Percentiles rank a stretch among this genome's conserved stretches.
These are phyloP conservation scores for Actinemys pallida DNA, from an alignment of 2,113 vertebrate genomes.

Conservation along the genomic window DNA sequence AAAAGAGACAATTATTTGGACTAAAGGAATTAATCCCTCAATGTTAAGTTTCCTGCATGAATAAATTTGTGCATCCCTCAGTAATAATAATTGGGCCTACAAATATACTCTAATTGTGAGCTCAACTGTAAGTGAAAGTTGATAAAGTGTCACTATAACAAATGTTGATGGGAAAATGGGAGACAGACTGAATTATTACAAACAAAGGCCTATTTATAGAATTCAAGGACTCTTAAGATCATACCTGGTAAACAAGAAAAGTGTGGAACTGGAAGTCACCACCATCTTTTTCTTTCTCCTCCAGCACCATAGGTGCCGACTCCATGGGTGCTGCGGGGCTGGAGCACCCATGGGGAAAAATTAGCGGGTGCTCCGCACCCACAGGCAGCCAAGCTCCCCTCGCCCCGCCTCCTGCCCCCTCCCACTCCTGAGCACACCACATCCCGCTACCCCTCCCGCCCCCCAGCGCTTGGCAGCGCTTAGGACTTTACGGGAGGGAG, in stretches of 20 bases:
- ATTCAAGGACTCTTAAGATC: neutral
- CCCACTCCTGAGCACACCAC: no score
- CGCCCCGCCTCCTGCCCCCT: no score
- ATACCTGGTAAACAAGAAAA: neutral
- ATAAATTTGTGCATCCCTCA: neutral
- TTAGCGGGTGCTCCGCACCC: no score
- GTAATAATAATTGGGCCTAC: neutral
- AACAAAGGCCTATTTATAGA: neutral
- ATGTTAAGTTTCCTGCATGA: neutral
- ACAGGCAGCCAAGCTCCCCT: no score
- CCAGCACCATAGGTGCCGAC: no score
- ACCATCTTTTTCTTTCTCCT: no score
- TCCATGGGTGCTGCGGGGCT: no score
- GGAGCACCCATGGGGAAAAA: no score
- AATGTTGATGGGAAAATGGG: neutral
- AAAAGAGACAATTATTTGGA: neutral
- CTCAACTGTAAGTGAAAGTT: neutral
- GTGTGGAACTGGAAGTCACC: neutral
- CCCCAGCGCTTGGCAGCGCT: no score
- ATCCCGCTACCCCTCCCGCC: no score
- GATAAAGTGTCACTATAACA: neutral
- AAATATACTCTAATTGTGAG: neutral
- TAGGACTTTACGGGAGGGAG: no score
- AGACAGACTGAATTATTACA: neutral
- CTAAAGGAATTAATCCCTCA: neutral